These are phyloP conservation scores for Papilio dardanus DNA, from an alignment of 1,140 invertebrate species.

Conservation along the genomic window DNA sequence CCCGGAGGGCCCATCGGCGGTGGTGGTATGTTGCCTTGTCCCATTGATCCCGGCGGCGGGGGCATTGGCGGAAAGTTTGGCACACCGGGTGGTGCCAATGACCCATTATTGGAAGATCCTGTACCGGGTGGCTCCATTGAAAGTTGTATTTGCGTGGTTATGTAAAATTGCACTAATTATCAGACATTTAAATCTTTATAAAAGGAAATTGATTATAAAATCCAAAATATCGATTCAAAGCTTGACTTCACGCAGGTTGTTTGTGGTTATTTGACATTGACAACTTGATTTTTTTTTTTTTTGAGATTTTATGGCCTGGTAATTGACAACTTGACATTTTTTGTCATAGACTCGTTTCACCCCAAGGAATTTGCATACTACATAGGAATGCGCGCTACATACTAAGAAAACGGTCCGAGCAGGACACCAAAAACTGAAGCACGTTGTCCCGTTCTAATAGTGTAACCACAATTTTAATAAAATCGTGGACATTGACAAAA, in stretches of 20 bases:
- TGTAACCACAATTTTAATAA: too few species aligned
- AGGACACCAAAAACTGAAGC: too few species aligned
- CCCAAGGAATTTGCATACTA: too few species aligned
- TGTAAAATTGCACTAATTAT: conserved; percentile 3
- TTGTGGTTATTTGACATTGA: conserved; percentile 12
- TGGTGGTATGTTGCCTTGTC: conserved; percentile 52
- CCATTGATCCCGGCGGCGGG: conserved; percentile 66
- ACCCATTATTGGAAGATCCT: conserved; percentile 55
- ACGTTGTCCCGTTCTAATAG: too few species aligned
- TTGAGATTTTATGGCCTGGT: too few species aligned
- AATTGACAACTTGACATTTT: too few species aligned
- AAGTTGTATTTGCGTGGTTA: not conserved
- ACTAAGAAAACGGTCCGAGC: too few species aligned
- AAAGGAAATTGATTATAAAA: not conserved
- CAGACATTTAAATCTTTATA: not conserved
- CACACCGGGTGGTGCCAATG: conserved; percentile 71
- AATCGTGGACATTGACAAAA: too few species aligned
- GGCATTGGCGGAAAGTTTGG: conserved; percentile 71
- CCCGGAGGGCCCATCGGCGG: conserved; percentile 67
- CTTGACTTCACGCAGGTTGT: conserved; percentile 16
- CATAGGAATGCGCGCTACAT: too few species aligned
- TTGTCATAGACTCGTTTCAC: too few species aligned
- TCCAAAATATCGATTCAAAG: conserved; percentile 5
- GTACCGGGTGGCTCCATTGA: conserved; percentile 73
- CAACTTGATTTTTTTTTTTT: not conserved